Base-by-base conservation (phyloP, 2,797 vertebrate genomes). In the Lycodopsis pacificus region DNA sequence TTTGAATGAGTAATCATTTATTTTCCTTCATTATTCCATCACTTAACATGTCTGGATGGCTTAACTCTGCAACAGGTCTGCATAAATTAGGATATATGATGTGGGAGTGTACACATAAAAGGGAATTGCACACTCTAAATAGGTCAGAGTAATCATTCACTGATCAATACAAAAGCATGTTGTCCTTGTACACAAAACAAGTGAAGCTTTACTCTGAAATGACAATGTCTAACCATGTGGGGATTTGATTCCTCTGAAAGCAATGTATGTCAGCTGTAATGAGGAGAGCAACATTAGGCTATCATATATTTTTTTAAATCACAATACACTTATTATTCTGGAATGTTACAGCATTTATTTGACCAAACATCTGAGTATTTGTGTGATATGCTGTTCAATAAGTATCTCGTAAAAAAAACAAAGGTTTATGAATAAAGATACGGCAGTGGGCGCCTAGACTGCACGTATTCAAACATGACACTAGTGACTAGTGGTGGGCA, bases 401-500 rank as follows among this genome's bases (percentile, higher is more conserved):
- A 32, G 5, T 42, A n/a, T 19, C 27, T 22, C 40, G 36, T 53
- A n/a, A 49, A 58, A 44, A 51, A 46, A 32, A 20, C 19, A 7
- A 2, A 46, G 10, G 30, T 38, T 22, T 38, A 1, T 36, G 13
- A 19, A 12, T 4, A n/a, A 22, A 58, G 14, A 22, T 11, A 15
- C 4, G 4, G 34, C 5, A 14, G 22, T n/a, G 40, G 11, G 40
- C 27, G 14, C 7, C 5, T 32, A 9, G 48, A 25, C n/a, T 38
- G 9, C 17, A 32, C 56, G 20, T 19, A 71, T 40, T 63, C 5
- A 70, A 40, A 62, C 70, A 76, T 68, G 27, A 72, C 20, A 59
- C 10, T 38, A 15, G 71, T 77, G 15, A 69, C 51, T 51, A 71
- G 67, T 48, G 73, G 62, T 73, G 46, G 72, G 70, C 64, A 82